Conservation (phyloP, 2,888 invertebrate genomes). For the Pyralis farinalis region DNA sequence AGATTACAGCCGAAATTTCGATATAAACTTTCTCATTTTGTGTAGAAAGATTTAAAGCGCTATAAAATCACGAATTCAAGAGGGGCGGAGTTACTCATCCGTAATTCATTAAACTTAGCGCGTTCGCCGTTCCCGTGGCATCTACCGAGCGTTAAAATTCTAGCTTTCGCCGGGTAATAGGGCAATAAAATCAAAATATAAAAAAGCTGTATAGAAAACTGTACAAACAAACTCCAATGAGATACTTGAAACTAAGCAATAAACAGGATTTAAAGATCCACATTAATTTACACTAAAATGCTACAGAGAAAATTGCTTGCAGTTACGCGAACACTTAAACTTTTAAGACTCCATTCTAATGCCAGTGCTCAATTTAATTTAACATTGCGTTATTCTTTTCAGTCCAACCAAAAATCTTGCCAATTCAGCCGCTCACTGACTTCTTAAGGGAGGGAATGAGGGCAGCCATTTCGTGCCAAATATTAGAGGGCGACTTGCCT, state of each 20-base stretch:
- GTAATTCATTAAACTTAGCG: slow-evolving; percentile 75
- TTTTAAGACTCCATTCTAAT: neutral
- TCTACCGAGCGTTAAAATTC: slow-evolving; percentile 55
- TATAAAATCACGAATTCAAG: slow-evolving; percentile 66
- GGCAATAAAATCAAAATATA: slow-evolving; percentile 66
- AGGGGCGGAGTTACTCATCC: slow-evolving; percentile 63
- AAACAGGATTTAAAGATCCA: slow-evolving; percentile 34
- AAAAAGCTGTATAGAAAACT: slow-evolving; percentile 40
- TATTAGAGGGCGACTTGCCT: slow-evolving; percentile 95
- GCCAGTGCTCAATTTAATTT: neutral
- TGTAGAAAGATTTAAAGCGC: slow-evolving; percentile 57
- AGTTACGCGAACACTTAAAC: neutral
- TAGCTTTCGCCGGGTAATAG: slow-evolving; percentile 57
- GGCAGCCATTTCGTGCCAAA: slow-evolving; percentile 94
- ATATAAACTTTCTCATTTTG: slow-evolving; percentile 59
- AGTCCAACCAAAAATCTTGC: slow-evolving; percentile 93
- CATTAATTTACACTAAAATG: slow-evolving; percentile 40
- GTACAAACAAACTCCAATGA: slow-evolving; percentile 32
- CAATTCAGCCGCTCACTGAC: slow-evolving; percentile 90
- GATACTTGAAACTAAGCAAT: slow-evolving; percentile 27
- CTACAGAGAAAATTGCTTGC: neutral
- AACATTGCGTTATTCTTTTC: slow-evolving; percentile 27
- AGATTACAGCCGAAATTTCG: slow-evolving; percentile 38
- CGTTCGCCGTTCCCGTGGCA: slow-evolving; percentile 62
- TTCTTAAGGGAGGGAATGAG: slow-evolving; percentile 91